Evolutionary conservation across 2,113 vertebrate species (phyloP).

Genomic region (Oncorhynchus clarkii): DNA sequence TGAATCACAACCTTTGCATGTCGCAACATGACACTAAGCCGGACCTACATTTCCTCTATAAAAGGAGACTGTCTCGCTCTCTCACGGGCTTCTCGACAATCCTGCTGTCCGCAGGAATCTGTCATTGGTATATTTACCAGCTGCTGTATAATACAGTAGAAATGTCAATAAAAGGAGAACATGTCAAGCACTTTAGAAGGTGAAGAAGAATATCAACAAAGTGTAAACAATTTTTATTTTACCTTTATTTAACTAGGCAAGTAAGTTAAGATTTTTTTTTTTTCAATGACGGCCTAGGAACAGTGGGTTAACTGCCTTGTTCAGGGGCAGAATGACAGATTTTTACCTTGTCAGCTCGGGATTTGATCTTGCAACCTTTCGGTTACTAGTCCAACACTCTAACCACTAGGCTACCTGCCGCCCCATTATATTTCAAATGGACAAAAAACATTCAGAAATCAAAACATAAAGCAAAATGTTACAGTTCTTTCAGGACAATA

Average conservation of each 20-base stretch:
- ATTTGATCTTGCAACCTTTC: no score
- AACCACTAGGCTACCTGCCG: no score
- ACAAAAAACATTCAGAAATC: no score
- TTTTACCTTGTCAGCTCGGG: no score
- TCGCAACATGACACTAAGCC: conserved; percentile 32
- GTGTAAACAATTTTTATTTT: no score
- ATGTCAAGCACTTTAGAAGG: not conserved
- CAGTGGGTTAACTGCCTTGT: no score
- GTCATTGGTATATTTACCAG: not conserved
- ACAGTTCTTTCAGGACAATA: not conserved
- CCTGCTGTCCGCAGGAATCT: not conserved
- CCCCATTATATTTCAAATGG: no score
- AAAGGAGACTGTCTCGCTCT: not conserved
- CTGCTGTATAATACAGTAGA: not conserved
- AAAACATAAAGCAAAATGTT: not conserved
- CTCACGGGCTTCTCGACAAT: not conserved
- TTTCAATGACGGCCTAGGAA: no score
- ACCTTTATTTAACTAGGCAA: no score
- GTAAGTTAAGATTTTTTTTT: no score
- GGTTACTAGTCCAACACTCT: no score
- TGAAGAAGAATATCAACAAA: not conserved
- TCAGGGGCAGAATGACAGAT: no score
- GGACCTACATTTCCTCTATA: not conserved
- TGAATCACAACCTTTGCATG: conserved; percentile 55
- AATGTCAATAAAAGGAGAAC: not conserved